Evolutionary conservation across 2,888 invertebrate species (phyloP).

Genomic region (Acleris cristana): DNA sequence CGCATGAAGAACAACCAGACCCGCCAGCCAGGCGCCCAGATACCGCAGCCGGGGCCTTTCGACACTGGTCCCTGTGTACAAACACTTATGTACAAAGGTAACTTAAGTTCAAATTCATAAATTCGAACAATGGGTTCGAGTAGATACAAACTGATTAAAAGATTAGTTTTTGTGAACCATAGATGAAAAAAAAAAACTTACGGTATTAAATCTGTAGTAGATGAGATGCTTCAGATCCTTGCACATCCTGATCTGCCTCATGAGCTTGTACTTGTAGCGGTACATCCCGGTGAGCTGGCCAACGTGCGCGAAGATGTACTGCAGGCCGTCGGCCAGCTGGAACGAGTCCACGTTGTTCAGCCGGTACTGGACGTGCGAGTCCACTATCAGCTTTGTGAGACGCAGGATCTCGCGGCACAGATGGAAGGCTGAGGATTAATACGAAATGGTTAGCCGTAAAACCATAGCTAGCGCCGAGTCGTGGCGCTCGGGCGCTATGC

Average conservation of each 20-base stretch:
- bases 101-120: not conserved
- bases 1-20: conserved; percentile 99
- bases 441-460: no score
- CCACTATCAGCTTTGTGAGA: conserved; percentile 98
- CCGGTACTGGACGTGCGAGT: conserved; percentile 99
- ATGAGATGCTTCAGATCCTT: conserved; percentile 99
- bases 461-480: no score
- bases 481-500: no score
- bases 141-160: no score
- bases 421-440: conserved; percentile 91
- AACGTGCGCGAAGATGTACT: conserved; percentile 99
- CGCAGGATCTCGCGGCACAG: conserved; percentile 99
- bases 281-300: conserved; percentile 99
- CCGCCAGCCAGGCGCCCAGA: conserved; percentile 99
- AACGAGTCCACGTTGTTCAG: conserved; percentile 99
- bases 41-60: conserved; percentile 98
- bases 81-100: not conserved
- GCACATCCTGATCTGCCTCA: conserved; percentile 99
- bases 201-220: conserved; percentile 99
- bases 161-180: no score
- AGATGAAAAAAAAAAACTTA: conserved; percentile 67
- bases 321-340: conserved; percentile 98
- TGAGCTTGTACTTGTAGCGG: conserved; percentile 98
- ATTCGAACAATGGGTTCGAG: no score
- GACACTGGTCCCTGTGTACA: conserved; percentile 94